phyloP scores from a whole-genome alignment of 92 coral and sea anemone species.

The Palythoa caribaeorum region DNA sequence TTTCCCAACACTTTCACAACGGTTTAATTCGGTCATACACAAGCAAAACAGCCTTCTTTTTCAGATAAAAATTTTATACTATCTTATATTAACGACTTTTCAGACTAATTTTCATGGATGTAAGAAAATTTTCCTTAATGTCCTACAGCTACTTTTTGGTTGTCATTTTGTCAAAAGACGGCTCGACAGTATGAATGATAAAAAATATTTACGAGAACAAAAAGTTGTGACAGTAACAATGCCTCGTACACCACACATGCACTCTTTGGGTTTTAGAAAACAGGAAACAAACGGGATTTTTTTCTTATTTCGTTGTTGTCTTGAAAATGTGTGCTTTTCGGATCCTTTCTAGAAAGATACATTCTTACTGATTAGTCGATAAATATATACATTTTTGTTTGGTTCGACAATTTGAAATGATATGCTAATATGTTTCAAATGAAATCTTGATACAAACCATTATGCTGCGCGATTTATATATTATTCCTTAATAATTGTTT shows the following conservation, averaged over 20 bases:
- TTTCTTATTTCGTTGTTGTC: neutral
- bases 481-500: slow-evolving; percentile 89
- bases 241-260: neutral
- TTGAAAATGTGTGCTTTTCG: neutral
- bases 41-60: neutral
- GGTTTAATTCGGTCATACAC: neutral
- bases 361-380: slow-evolving; percentile 11
- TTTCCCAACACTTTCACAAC: neutral
- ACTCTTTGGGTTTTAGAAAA: slow-evolving; percentile 6
- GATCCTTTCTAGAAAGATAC: neutral
- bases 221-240: slow-evolving; percentile 6
- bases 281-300: neutral
- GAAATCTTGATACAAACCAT: slow-evolving; percentile 75
- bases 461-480: slow-evolving; percentile 78
- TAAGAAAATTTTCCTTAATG: neutral
- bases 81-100: neutral
- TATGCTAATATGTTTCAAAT: slow-evolving; percentile 86
- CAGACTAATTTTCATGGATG: neutral
- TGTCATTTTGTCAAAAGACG: slow-evolving; percentile 32
- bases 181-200: neutral
- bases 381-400: neutral
- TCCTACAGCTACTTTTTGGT: neutral
- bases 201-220: neutral
- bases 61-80: neutral
- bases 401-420: slow-evolving; percentile 43